Evolutionary conservation across 2,113 vertebrate genomes (phyloP), one percentile per base, ranked within the genome.

Genomic region (Thinocorus orbignyianus): DNA sequence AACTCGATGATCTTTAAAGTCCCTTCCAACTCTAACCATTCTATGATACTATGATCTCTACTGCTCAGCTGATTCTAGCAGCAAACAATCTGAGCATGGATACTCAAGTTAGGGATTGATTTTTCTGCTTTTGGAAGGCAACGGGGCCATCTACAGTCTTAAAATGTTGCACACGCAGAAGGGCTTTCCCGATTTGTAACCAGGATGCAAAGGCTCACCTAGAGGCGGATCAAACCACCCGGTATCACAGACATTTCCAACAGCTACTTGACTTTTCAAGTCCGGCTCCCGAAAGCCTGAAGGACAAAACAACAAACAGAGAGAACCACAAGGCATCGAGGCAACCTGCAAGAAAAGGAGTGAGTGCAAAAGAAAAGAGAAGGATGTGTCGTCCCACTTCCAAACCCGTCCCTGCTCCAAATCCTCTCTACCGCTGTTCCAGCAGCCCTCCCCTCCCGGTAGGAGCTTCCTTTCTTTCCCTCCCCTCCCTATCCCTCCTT

Each of bases 141-240:
- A 42, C 3, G 13, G 31, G 33, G 15, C 44, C 46, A 31, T 2
- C 28, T 10, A 13, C 5, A 13, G 6, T 0, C 13, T 42, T 7
- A 42, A 12, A 70, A n/a, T 4, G 0, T 3, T 0, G 6, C 60
- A 1, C 0, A 2, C 1, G 20, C 71, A 33, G 39, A 18, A 46
- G 66, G 57, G 25, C 15, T 68, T 68, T 54, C 46, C 42, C 16
- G 1, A 19, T 46, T 9, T 10, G 46, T 20, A 46, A 19, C 46
- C 1, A 17, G 26, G 73, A 23, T 1, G 17, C 13, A 3, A 2
- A 18, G 9, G 62, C 68, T 33, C 48, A 1, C 12, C 3, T 3
- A 19, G 48, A 11, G 2, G 46, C 30, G 10, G 33, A 5, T 5
- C 17, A 7, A 7, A 30, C 9, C 25, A 4, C 17, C 7, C 0